A percentile compares a stretch with the other conserved stretches of the same genome.
These are phyloP conservation scores for Caenorhabditis sp. DNA, from an alignment of 2,888 invertebrate genomes.

Conservation along the genomic window DNA sequence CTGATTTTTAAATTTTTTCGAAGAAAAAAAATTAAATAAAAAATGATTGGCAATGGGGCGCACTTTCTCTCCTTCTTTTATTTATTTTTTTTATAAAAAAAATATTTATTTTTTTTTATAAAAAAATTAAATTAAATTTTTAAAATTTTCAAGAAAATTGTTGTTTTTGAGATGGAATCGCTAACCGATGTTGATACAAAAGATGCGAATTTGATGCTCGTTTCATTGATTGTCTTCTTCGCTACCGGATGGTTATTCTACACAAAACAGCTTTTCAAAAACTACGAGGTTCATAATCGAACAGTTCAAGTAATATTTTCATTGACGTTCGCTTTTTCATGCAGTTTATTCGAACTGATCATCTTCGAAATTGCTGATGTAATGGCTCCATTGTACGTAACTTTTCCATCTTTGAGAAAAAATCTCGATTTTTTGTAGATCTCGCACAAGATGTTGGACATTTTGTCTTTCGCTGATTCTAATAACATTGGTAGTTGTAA, in stretches of 20 bases:
- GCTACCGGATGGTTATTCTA: constrained; percentile 98
- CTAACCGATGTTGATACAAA: constrained; percentile 28
- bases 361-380: constrained; percentile 98
- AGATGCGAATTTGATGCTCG: constrained; percentile 39
- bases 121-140: neutral
- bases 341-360: constrained; percentile 98
- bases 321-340: constrained; percentile 91
- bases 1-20: constrained; percentile 2
- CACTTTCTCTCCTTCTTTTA: constrained; percentile 4
- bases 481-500: constrained; percentile 91
- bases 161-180: too few relatives aligned
- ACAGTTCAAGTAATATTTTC: constrained; percentile 95
- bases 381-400: constrained; percentile 82
- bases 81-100: neutral
- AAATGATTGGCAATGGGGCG: constrained; percentile 18
- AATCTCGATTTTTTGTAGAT: constrained; percentile 75
- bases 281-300: constrained; percentile 54
- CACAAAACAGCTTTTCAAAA: constrained; percentile 79
- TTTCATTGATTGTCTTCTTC: constrained; percentile 79
- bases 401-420: neutral
- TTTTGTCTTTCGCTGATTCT: constrained; percentile 87
- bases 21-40: constrained; percentile 4
- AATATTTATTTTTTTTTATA: neutral
- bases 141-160: neutral
- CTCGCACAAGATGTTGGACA: constrained; percentile 93